Base-by-base conservation (phyloP, 2,888 invertebrate genomes). In the Nymphalis polychloros region DNA sequence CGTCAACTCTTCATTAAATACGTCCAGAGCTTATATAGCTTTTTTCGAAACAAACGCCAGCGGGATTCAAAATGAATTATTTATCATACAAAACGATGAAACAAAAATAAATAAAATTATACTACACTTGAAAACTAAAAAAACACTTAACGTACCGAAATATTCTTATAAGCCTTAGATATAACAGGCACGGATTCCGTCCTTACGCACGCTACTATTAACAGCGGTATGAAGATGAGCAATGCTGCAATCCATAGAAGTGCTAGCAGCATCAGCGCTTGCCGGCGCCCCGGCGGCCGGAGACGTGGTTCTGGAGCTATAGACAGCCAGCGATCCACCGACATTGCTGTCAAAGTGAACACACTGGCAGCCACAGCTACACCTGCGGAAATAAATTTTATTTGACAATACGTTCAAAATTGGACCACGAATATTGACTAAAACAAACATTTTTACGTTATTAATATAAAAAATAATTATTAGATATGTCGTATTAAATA, bases 271-370 rank as follows among this genome's bases (percentile, higher is more conserved):
- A 95, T 86, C 6, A 94, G 81, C 0, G 96, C 96, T 68, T 94
- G 94, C 55, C 89, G 93, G 59, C 95, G 89, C 69, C 95, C 95
- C 62, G 96, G 95, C 8, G 95, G 94, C 77, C 78, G 93, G 78
- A 74, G 95, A 87, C 79, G 94, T 84, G 81, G 94, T 88, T 81
- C 95, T 80, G 88, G 95, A 0, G 95, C 93, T 69, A 96, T 96
- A 31, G 96, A 96, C 63, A 95, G 83, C 86, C 95, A 96, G 17
- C 96, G 93, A 81, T 96, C 96, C n/a, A 96, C 93, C 53, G 96
- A 95, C 95, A 96, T 96, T 0, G 95, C 94, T 8, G 95, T 95
- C 72, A 96, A 94, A 0, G 96, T 96, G 82, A 96, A 96, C 49
- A 96, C 95, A 77, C 96, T 96, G 6, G 96, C 95, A 5, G 95